These are phyloP conservation scores for Anomalospiza imberbis DNA, from an alignment of 2,797 vertebrate genomes.

Conservation along the genomic window DNA sequence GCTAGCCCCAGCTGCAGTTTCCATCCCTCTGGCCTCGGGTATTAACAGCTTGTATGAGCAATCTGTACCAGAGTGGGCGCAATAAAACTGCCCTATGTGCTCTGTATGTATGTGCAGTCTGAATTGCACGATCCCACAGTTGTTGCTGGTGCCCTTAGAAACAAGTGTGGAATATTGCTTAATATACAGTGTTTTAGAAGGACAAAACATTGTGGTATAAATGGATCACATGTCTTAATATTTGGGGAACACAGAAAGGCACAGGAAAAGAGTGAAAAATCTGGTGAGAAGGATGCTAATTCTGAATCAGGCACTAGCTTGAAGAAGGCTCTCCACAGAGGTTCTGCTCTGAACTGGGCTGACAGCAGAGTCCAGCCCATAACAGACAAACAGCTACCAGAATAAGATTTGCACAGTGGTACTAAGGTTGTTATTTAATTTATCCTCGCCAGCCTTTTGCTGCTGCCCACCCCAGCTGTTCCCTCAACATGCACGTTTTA, in stretches of 20 bases:
- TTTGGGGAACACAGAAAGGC: not conserved
- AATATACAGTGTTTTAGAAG: not conserved
- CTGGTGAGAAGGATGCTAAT: not conserved
- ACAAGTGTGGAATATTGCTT: not conserved
- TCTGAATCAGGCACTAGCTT: not conserved
- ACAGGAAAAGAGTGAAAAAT: not conserved
- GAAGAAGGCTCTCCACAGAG: not conserved
- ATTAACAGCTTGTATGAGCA: not conserved
- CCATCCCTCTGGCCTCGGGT: not conserved
- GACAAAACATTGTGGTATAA: not conserved
- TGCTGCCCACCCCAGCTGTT: fast-evolving
- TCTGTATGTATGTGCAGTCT: not conserved
- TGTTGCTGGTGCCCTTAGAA: not conserved
- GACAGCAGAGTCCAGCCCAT: not conserved
- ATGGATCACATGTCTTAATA: not conserved
- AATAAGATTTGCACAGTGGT: not conserved
- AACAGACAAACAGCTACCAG: not conserved
- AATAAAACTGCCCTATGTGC: fast-evolving
- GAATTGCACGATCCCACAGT: not conserved
- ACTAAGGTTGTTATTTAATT: not conserved
- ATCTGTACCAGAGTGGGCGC: not conserved
- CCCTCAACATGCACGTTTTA: not conserved
- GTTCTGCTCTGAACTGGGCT: not conserved
- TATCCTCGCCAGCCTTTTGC: not conserved
- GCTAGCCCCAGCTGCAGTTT: not conserved